Evolutionary conservation across 2,797 vertebrate genomes (phyloP), one percentile per base, ranked within the genome.

Genomic region (Macroramphosus scolopax): DNA sequence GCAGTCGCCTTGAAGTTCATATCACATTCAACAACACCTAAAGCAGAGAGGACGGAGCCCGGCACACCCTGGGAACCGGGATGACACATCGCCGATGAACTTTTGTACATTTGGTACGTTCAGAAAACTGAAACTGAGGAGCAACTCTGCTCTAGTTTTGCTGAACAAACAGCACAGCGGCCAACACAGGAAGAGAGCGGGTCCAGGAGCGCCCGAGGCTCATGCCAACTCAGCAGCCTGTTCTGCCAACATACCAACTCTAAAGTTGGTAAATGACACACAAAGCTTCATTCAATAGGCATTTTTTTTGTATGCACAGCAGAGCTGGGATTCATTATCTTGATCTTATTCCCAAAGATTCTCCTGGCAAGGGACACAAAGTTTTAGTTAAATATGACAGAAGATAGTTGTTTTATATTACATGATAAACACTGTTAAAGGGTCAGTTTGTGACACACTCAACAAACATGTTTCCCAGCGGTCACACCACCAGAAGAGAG

Each of bases 181-280:
- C 49, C 37, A 65, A 77, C 73, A 68, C 72, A 76, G 76, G 66
- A 84, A 72, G 70, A 54, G 42, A 46, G 39, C 20, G 6, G 38
- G 59, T 70, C 51, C 71, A 66, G 17, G 26, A 63, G 62, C 37
- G 68, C 70, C 68, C 62, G 34, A 43, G 44, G 40, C 57, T 33
- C 3, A 17, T 50, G 70, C 77, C 66, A 68, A 49, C 60, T 57
- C 39, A 31, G 70, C 63, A 48, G 24, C 45, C 20, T 30, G 39
- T 47, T n/a, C 70, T 72, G 80, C 71, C 68, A 73, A 51, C 47
- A 53, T 31, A 61, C 60, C 63, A 16, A 50, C 41, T 16, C 32
- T 45, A 1, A 56, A 44, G 54, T 15, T 50, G 29, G 52, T 44
- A 6, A 47, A 48, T 12, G 36, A 50, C 52, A 63, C 52, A 43